Evolutionary conservation across 2,797 vertebrate genomes (phyloP).

Genomic region (Glossophaga mutica): DNA sequence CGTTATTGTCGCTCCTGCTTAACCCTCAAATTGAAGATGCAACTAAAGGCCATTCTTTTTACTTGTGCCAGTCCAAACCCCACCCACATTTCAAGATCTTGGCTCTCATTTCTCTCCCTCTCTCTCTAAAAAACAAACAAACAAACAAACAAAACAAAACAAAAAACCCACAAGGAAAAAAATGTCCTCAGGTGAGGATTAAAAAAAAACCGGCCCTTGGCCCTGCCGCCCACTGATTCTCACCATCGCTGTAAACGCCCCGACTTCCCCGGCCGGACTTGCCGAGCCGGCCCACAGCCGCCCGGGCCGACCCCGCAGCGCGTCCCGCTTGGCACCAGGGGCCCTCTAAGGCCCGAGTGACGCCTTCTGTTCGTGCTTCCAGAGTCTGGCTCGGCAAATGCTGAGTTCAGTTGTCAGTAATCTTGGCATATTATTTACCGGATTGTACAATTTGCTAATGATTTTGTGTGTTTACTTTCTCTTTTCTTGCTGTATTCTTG

Average conservation of each 20-base stretch:
- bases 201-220: background rate
- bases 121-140: background rate
- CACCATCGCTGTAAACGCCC: background rate
- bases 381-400: background rate
- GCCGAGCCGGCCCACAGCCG: too few species aligned
- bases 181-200: background rate
- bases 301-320: background rate
- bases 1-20: background rate
- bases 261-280: background rate
- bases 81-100: background rate
- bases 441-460: background rate
- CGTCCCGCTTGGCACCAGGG: fast-evolving
- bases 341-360: background rate
- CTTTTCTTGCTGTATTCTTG: background rate
- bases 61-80: background rate
- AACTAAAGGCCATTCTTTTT: background rate
- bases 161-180: background rate
- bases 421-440: fast-evolving
- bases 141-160: too few species aligned
- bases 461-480: background rate
- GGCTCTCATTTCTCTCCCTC: background rate
- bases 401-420: background rate
- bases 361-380: background rate
- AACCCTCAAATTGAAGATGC: background rate
- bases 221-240: background rate